These are phyloP conservation scores for Bubo scandiacus DNA, from an alignment of 2,113 vertebrate genomes.

Conservation along the genomic window DNA sequence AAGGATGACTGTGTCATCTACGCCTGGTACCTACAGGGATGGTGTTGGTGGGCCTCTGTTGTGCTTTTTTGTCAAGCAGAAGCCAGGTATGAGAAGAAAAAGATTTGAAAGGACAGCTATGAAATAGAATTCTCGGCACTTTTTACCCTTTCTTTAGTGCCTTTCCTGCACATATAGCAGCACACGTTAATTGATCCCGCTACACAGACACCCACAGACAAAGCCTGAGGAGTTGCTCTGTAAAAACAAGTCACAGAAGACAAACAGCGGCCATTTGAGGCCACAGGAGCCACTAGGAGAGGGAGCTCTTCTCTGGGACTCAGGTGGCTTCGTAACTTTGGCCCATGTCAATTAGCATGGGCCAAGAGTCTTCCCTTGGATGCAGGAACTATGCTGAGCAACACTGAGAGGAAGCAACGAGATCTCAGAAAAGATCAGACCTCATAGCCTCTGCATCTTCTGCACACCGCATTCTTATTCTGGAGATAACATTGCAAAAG, in stretches of 20 bases:
- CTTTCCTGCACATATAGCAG: background rate
- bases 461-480: background rate
- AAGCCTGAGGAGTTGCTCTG: background rate
- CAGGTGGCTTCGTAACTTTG: background rate
- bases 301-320: background rate
- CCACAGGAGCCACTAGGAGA: background rate
- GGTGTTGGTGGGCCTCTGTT: background rate
- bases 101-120: background rate
- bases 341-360: background rate
- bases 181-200: background rate
- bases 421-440: constrained; percentile 39
- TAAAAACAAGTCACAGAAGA: background rate
- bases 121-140: background rate
- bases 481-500: background rate
- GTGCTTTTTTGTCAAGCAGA: background rate
- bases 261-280: background rate
- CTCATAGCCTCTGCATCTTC: background rate
- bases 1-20: background rate
- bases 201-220: background rate
- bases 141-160: background rate
- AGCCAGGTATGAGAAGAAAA: background rate
- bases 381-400: background rate
- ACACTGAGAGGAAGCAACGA: constrained; percentile 3
- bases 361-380: background rate
- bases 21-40: too few species aligned